Percentiles rank a stretch among this genome's conserved stretches.
These are phyloP conservation scores for Sinocyclocheilus rhinocerous DNA, from an alignment of 2,113 vertebrate species.

Conservation along the genomic window DNA sequence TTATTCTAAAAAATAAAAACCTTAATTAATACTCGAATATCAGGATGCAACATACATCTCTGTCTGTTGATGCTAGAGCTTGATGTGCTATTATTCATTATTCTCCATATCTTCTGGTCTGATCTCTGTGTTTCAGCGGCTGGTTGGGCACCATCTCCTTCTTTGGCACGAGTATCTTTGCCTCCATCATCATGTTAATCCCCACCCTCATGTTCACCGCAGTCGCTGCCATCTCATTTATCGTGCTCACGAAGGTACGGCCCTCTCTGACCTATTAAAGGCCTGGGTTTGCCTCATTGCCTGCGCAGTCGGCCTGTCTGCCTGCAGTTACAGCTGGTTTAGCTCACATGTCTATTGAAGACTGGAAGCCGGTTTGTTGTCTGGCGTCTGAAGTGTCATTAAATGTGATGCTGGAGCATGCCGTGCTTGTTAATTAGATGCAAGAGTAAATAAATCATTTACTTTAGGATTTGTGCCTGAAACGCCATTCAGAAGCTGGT, in stretches of 20 bases:
- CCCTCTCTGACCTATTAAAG: not conserved
- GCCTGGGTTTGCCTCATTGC: too few species aligned
- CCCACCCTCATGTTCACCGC: conserved; percentile 93
- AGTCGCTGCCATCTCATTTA: conserved; percentile 88
- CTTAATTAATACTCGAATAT: not conserved
- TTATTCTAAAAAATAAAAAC: too few species aligned
- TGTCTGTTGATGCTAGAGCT: too few species aligned
- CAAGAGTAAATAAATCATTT: not conserved
- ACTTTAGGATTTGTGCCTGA: not conserved
- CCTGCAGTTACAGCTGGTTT: not conserved
- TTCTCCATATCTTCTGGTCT: not conserved
- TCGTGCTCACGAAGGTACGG: conserved; percentile 90
- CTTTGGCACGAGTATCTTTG: conserved; percentile 89
- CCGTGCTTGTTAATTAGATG: conserved; percentile 5
- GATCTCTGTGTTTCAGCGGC: conserved; percentile 77
- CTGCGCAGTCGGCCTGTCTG: too few species aligned
- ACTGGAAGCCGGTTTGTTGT: not conserved
- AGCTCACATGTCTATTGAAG: not conserved
- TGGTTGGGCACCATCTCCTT: conserved; percentile 94
- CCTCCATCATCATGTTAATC: conserved; percentile 91
- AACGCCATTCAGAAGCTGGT: not conserved
- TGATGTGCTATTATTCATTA: too few species aligned
- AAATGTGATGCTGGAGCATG: conserved; percentile 8
- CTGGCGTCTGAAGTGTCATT: not conserved
- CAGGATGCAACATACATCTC: too few species aligned